These are phyloP conservation scores for Trogon melanurus DNA, from an alignment of 2,113 vertebrate species.

Conservation along the genomic window DNA sequence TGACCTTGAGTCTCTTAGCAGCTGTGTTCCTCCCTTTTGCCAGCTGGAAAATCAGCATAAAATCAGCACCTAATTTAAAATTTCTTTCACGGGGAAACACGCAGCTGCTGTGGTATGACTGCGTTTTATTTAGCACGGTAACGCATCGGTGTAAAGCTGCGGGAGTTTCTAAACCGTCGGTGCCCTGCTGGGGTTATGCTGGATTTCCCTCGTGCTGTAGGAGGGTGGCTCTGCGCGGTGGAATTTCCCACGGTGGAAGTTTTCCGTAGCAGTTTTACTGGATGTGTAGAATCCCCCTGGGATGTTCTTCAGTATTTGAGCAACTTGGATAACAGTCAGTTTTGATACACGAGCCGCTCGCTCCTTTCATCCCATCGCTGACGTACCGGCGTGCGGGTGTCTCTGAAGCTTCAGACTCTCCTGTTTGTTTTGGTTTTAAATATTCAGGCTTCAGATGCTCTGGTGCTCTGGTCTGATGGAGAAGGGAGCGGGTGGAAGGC, in stretches of 20 bases:
- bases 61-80: constrained; percentile 10
- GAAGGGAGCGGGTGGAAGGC: background rate
- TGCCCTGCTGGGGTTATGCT: background rate
- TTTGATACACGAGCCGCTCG: background rate
- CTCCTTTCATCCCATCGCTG: background rate
- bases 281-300: background rate
- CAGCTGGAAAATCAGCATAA: constrained; percentile 37
- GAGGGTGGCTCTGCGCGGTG: background rate
- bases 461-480: background rate
- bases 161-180: background rate
- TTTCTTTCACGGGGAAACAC: background rate
- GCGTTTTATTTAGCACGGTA: background rate
- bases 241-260: background rate
- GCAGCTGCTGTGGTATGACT: background rate
- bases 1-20: constrained; percentile 43
- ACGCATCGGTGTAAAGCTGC: background rate
- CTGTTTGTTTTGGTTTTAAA: background rate
- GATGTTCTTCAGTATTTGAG: background rate
- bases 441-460: background rate
- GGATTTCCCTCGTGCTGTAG: background rate
- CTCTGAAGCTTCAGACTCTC: background rate
- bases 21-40: background rate
- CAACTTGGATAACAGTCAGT: background rate
- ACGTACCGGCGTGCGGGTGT: background rate
- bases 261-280: background rate